Evolutionary conservation across 2,888 invertebrate genomes (phyloP).

Genomic region (Didymodactylos carnosus): DNA sequence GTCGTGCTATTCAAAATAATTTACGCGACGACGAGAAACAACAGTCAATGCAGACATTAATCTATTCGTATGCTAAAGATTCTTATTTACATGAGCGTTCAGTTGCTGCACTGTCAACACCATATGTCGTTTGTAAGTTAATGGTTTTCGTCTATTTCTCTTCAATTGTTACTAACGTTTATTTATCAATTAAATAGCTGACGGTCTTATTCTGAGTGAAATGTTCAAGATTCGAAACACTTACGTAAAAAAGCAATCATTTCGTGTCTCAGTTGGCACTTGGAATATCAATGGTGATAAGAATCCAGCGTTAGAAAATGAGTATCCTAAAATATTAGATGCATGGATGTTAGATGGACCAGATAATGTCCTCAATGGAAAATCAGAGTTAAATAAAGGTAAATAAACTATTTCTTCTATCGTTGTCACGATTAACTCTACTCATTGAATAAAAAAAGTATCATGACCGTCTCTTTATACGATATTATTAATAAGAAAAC

Average conservation of each 20-base stretch:
- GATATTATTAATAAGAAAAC: too few relatives aligned
- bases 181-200: slow-evolving; percentile 19
- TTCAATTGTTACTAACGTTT: too few relatives aligned
- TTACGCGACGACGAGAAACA: slow-evolving; percentile 69
- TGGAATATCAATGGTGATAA: slow-evolving; percentile 99
- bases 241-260: slow-evolving; percentile 32
- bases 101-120: background rate
- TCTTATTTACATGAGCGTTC: background rate
- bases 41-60: slow-evolving; percentile 38
- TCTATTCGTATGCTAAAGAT: slow-evolving; percentile 1
- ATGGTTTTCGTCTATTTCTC: too few relatives aligned
- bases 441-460: too few relatives aligned
- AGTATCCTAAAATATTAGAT: slow-evolving; percentile 37
- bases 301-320: slow-evolving; percentile 38
- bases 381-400: too few relatives aligned
- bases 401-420: too few relatives aligned
- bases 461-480: too few relatives aligned
- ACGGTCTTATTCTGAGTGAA: slow-evolving; percentile 20
- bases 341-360: slow-evolving; percentile 76
- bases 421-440: too few relatives aligned
- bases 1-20: slow-evolving; percentile 94
- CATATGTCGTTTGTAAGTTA: background rate
- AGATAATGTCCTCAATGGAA: too few relatives aligned
- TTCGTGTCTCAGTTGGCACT: slow-evolving; percentile 69
- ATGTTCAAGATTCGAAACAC: slow-evolving; percentile 23